These are phyloP conservation scores for Willisornis vidua DNA, from an alignment of 2,113 vertebrate genomes.

Conservation along the genomic window DNA sequence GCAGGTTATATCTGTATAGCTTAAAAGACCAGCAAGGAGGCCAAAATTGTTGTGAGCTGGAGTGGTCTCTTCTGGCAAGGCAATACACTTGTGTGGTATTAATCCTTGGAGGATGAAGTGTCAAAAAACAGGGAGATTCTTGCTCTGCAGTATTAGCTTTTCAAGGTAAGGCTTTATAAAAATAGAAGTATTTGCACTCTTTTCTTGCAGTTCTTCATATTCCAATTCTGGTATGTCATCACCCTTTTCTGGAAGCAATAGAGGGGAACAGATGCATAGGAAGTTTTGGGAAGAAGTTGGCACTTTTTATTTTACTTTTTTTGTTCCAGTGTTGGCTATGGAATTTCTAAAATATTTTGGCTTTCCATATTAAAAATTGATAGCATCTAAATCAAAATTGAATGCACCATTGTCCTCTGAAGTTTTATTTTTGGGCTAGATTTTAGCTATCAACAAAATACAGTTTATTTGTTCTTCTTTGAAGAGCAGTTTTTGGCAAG, in stretches of 20 bases:
- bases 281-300: background rate
- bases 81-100: background rate
- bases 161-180: conserved; percentile 14
- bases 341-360: background rate
- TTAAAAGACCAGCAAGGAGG: background rate
- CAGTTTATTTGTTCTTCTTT: background rate
- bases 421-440: background rate
- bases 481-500: background rate
- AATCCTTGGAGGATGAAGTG: background rate
- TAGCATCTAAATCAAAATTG: background rate
- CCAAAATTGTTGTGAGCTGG: background rate
- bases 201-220: background rate
- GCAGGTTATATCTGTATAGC: background rate
- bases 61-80: background rate
- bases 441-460: background rate
- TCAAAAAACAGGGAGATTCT: background rate
- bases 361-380: background rate
- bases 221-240: background rate
- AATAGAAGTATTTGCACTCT: background rate
- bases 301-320: background rate
- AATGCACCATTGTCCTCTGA: background rate
- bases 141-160: background rate
- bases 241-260: background rate
- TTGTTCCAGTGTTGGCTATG: background rate
- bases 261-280: background rate